A percentile compares a stretch with the other conserved stretches of the same genome.
Conservation (phyloP, 2,888 invertebrate genomes). For the Apotomis betuletana region DNA sequence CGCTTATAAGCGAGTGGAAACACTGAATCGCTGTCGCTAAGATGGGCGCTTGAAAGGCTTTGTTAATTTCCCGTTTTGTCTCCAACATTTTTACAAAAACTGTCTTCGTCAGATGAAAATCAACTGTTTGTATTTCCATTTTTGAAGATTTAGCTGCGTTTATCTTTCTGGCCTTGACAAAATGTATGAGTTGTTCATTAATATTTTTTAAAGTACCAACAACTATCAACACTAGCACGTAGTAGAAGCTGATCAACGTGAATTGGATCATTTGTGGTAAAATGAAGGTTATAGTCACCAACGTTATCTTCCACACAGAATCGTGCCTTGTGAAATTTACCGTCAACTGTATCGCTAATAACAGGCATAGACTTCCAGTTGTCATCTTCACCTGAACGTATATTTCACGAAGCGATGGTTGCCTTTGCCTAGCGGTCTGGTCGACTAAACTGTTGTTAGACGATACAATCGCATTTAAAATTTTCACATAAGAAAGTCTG, state of each 20-base stretch:
- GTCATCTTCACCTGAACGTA: constrained; percentile 51
- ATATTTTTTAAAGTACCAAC: constrained; percentile 58
- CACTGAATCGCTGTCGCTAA: constrained; percentile 64
- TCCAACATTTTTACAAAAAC: constrained; percentile 60
- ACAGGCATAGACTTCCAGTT: constrained; percentile 48
- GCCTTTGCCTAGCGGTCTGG: neutral
- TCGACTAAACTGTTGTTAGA: constrained; percentile 52
- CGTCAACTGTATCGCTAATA: constrained; percentile 53
- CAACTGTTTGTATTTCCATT: constrained; percentile 46
- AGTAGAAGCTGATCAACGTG: constrained; percentile 59
- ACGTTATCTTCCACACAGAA: constrained; percentile 64
- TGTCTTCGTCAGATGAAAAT: constrained; percentile 60
- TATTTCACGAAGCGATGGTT: neutral
- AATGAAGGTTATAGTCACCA: constrained; percentile 61
- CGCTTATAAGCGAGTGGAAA: constrained; percentile 70
- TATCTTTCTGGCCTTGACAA: constrained; percentile 44
- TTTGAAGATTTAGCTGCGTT: neutral
- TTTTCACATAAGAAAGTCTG: constrained; percentile 59
- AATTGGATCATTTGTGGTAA: constrained; percentile 69
- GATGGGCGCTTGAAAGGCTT: constrained; percentile 65
- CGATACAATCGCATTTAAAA: constrained; percentile 59
- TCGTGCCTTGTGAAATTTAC: constrained; percentile 62
- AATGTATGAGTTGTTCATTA: constrained; percentile 50
- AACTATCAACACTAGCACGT: constrained; percentile 59
- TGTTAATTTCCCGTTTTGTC: constrained; percentile 60